Conservation (phyloP, 2,888 invertebrate genomes). For the Julus scanicus region DNA sequence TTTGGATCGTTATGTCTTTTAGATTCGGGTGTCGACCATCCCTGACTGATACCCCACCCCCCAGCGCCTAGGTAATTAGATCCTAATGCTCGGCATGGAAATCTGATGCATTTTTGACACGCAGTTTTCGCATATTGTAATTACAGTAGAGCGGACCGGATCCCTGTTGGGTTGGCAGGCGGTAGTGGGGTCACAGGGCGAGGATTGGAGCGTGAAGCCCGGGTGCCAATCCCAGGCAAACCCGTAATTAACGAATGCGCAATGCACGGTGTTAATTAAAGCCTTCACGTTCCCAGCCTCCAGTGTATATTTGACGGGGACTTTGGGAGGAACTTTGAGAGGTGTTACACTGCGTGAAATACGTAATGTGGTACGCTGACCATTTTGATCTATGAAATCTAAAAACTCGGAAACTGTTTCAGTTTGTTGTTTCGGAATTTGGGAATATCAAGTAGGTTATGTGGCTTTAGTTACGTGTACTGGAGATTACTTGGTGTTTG, state of each 20-base stretch:
- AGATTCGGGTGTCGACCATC: not conserved
- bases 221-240: slow-evolving; percentile 22
- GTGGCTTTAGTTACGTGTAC: no score
- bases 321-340: not conserved
- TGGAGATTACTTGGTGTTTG: no score
- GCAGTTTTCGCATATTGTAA: slow-evolving; percentile 23
- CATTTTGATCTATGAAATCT: not conserved
- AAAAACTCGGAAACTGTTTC: no score
- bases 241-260: slow-evolving; percentile 32
- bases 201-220: not conserved
- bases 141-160: slow-evolving; percentile 21
- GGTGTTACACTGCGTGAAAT: not conserved
- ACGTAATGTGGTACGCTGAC: not conserved
- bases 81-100: slow-evolving; percentile 37
- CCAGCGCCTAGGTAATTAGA: not conserved
- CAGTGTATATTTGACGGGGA: not conserved
- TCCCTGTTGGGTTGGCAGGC: not conserved
- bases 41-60: not conserved
- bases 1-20: not conserved
- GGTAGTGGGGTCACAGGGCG: not conserved
- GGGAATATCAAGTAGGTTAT: no score
- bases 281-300: not conserved
- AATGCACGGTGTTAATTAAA: not conserved
- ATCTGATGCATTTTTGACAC: slow-evolving; percentile 20
- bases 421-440: no score